phyloP scores from a whole-genome alignment of 2,113 vertebrate species.

The Clarias batrachus region DNA sequence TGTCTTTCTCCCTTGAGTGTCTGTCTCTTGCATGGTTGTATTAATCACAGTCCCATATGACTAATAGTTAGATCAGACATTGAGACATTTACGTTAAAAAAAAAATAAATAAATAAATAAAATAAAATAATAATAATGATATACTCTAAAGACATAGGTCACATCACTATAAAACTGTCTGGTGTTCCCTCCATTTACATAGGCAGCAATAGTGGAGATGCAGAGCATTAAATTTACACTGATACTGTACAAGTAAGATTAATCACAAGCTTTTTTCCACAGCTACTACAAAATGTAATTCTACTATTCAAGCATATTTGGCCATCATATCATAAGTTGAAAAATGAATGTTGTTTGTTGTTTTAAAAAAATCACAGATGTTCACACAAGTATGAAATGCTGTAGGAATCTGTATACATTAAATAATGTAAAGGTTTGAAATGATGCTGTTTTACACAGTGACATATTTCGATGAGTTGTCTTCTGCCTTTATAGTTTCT shows the following conservation, averaged over 20 bases:
- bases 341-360: background rate
- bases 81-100: slow-evolving; percentile 14
- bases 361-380: slow-evolving; percentile 18
- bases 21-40: background rate
- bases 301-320: slow-evolving; percentile 42
- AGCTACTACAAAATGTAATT: slow-evolving; percentile 61
- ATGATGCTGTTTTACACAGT: slow-evolving; percentile 71
- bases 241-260: slow-evolving; percentile 47
- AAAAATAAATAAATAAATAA: background rate
- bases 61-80: slow-evolving; percentile 6
- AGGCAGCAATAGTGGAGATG: slow-evolving; percentile 73
- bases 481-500: slow-evolving; percentile 58
- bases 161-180: slow-evolving; percentile 62
- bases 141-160: slow-evolving; percentile 55
- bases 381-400: slow-evolving; percentile 54
- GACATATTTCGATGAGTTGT: slow-evolving; percentile 59
- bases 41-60: slow-evolving; percentile 16
- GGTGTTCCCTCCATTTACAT: slow-evolving; percentile 60
- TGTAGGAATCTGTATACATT: slow-evolving; percentile 49
- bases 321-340: slow-evolving; percentile 49
- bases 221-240: slow-evolving; percentile 65
- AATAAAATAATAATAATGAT: too few species aligned
- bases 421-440: slow-evolving; percentile 61
- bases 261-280: slow-evolving; percentile 64
- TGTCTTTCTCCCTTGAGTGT: background rate